phyloP scores from a whole-genome alignment of 2,888 invertebrate genomes.

The Meliscaeva auricollis region DNA sequence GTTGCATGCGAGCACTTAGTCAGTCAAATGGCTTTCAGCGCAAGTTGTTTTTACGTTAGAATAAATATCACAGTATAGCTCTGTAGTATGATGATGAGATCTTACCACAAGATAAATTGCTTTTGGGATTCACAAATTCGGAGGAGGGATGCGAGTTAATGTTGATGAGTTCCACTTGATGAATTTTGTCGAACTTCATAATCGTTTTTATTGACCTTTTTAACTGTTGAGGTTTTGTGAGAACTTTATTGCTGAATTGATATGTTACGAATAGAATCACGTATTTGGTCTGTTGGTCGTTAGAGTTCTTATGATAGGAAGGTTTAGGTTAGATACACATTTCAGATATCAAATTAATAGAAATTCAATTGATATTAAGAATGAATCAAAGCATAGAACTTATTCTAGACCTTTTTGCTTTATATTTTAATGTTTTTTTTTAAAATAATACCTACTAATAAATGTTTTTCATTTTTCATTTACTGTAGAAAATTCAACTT shows the following conservation, averaged over 20 bases:
- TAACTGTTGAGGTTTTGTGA: slow-evolving; percentile 39
- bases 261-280: slow-evolving; percentile 18
- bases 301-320: too few species aligned
- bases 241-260: slow-evolving; percentile 15
- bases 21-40: slow-evolving; percentile 58
- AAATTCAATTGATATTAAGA: too few species aligned
- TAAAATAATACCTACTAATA: too few species aligned
- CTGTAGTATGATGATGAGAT: slow-evolving; percentile 25
- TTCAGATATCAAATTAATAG: too few species aligned
- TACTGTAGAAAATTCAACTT: too few species aligned
- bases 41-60: slow-evolving; percentile 48
- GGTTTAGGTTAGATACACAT: too few species aligned
- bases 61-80: slow-evolving; percentile 38
- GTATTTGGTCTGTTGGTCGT: neutral
- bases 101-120: slow-evolving; percentile 49
- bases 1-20: slow-evolving; percentile 62
- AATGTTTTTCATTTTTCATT: too few species aligned
- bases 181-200: slow-evolving; percentile 39
- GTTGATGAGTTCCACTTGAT: slow-evolving; percentile 27
- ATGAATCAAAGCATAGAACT: too few species aligned
- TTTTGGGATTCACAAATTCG: slow-evolving; percentile 13
- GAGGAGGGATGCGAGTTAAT: neutral
- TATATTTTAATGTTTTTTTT: too few species aligned
- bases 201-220: slow-evolving; percentile 45
- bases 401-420: too few species aligned